Percentiles rank a stretch among this genome's conserved stretches.
Evolutionary conservation across 2,888 invertebrate species (phyloP).

Genomic region (Troides helena): DNA sequence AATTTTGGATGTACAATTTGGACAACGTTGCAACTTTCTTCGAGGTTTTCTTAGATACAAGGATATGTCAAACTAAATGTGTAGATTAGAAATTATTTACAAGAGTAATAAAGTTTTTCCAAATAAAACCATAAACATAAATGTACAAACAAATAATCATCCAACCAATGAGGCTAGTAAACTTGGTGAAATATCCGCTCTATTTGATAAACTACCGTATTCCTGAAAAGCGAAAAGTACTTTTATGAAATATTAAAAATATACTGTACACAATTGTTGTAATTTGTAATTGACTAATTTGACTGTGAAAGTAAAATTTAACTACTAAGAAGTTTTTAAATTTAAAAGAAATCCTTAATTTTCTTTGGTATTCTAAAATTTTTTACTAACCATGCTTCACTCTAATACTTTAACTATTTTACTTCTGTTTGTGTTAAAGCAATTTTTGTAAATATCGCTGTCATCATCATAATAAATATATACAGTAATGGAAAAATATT

Average conservation of each 20-base stretch:
- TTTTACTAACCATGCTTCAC: too few relatives aligned
- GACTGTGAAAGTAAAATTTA: not conserved
- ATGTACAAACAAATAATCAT: conserved; percentile 3
- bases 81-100: conserved; percentile 19
- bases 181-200: not conserved
- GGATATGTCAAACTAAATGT: conserved; percentile 47
- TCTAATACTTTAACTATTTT: too few relatives aligned
- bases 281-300: not conserved
- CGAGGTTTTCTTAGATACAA: conserved; percentile 43
- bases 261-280: not conserved
- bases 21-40: conserved; percentile 54
- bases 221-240: conserved; percentile 13
- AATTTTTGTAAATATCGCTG: too few relatives aligned
- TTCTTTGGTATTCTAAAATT: too few relatives aligned
- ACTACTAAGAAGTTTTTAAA: not conserved
- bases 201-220: conserved; percentile 16
- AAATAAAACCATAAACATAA: not conserved
- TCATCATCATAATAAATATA: too few relatives aligned
- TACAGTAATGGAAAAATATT: too few relatives aligned
- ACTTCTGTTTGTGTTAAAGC: too few relatives aligned
- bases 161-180: conserved; percentile 19
- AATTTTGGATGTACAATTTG: conserved; percentile 48
- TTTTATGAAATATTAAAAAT: not conserved
- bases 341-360: not conserved
- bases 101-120: too few relatives aligned